These are phyloP conservation scores for Axinella damicornis DNA, from an alignment of 37 sponge, comb jelly and placozoan species.

Conservation along the genomic window DNA sequence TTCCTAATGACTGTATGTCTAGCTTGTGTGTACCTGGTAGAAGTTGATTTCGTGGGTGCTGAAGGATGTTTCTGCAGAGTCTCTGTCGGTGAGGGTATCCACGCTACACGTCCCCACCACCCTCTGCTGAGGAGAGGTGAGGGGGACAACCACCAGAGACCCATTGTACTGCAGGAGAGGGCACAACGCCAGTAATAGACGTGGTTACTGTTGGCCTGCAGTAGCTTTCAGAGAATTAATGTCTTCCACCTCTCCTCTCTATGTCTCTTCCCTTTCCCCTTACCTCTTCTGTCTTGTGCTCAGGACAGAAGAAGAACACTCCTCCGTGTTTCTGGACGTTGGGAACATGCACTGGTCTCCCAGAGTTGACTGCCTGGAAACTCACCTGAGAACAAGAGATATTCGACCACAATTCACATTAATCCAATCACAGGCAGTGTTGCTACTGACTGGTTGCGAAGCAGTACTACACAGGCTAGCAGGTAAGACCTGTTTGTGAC, in stretches of 20 bases:
- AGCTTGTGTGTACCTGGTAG: constrained; percentile 71
- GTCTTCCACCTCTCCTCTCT: no score
- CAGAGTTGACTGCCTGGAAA: constrained; percentile 59
- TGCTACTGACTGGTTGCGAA: no score
- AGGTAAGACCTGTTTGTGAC: constrained; percentile 43
- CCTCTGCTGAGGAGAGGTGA: constrained; percentile 21
- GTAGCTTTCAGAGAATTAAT: no score
- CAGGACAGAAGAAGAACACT: constrained; percentile 53
- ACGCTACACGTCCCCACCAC: constrained; percentile 72
- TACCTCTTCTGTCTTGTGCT: constrained; percentile 50
- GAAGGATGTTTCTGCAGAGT: constrained; percentile 28
- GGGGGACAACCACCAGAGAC: constrained; percentile 76
- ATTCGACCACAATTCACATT: background rate
- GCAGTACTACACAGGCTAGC: no score
- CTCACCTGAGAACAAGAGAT: constrained; percentile 41
- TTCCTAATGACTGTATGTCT: no score
- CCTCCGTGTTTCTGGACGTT: constrained; percentile 49
- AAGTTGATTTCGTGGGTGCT: constrained; percentile 66
- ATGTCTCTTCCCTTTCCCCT: no score
- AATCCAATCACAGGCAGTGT: no score
- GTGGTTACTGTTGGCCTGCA: no score
- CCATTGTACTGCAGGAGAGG: constrained; percentile 72
- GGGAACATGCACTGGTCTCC: constrained; percentile 61
- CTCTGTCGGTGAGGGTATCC: constrained; percentile 58
- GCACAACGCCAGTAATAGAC: no score